These are phyloP conservation scores for Lepidonotus clava DNA, from an alignment of 2,888 invertebrate genomes.

Conservation along the genomic window DNA sequence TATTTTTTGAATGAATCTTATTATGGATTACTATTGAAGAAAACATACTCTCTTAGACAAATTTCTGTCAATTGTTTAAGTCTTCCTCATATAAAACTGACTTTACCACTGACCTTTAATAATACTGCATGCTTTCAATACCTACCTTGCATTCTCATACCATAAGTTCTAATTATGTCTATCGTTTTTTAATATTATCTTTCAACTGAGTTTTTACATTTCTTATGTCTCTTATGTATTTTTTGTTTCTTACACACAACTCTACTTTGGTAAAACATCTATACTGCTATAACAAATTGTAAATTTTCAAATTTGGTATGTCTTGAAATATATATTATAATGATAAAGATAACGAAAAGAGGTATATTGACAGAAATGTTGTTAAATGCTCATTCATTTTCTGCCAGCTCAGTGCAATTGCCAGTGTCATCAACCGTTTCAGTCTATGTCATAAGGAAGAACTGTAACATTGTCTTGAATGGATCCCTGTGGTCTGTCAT, in stretches of 20 bases:
- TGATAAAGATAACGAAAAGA: no score
- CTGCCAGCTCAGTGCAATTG: background rate
- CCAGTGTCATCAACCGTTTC: background rate
- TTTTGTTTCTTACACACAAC: background rate
- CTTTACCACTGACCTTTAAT: no score
- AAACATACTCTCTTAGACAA: no score
- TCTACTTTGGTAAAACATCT: no score
- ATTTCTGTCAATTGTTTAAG: no score
- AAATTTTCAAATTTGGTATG: background rate
- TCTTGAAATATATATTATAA: background rate
- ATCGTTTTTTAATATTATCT: background rate
- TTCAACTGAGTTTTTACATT: no score
- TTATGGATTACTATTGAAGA: no score
- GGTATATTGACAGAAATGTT: background rate
- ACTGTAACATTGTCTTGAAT: background rate
- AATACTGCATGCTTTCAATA: no score
- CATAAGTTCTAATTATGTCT: background rate
- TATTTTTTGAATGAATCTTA: no score
- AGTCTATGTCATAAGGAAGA: background rate
- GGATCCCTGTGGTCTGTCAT: background rate
- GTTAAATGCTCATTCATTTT: constrained; percentile 25
- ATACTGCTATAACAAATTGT: background rate
- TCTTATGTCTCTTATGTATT: no score
- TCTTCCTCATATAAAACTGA: no score
- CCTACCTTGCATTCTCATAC: no score